Evolutionary conservation across 2,888 invertebrate species (phyloP).

Genomic region (Camptogramma bilineatum): DNA sequence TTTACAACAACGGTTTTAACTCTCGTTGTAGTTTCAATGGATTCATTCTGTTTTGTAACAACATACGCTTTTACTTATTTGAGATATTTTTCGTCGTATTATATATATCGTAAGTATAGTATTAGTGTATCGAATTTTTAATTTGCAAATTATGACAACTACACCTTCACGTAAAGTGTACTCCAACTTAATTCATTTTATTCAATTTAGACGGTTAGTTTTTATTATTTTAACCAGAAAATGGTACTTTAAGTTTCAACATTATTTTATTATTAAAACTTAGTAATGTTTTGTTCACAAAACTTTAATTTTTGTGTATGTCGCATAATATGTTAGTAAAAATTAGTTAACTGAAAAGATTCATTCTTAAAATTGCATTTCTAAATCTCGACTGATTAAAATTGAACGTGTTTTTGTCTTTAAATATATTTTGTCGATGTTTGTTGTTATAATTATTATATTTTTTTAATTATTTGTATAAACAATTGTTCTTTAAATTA

Average conservation of each 20-base stretch:
- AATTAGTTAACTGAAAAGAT: slow-evolving; percentile 68
- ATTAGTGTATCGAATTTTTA: slow-evolving; percentile 73
- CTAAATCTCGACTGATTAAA: slow-evolving; percentile 83
- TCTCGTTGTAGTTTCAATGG: slow-evolving; percentile 60
- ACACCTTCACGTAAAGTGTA: slow-evolving; percentile 62
- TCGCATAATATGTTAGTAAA: slow-evolving; percentile 80
- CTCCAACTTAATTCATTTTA: slow-evolving; percentile 50
- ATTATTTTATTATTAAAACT: slow-evolving; percentile 46
- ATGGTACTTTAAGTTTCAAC: slow-evolving; percentile 71
- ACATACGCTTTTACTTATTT: slow-evolving; percentile 83
- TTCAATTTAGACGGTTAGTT: slow-evolving; percentile 62
- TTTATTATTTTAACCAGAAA: slow-evolving; percentile 65
- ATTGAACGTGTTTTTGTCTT: slow-evolving; percentile 84
- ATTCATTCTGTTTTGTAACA: slow-evolving; percentile 65
- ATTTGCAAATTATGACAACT: slow-evolving; percentile 82
- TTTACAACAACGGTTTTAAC: slow-evolving; percentile 46
- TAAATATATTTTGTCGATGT: slow-evolving; percentile 86
- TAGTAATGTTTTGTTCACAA: slow-evolving; percentile 49
- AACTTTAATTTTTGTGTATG: slow-evolving; percentile 58
- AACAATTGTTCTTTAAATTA: slow-evolving; percentile 91
- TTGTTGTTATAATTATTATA: slow-evolving; percentile 87
- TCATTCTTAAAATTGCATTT: slow-evolving; percentile 85
- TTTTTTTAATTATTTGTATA: slow-evolving; percentile 89
- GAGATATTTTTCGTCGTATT: slow-evolving; percentile 81
- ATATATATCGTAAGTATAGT: slow-evolving; percentile 83